A percentile compares a stretch with the other conserved stretches of the same genome.
phyloP scores from a whole-genome alignment of 2,888 invertebrate genomes.

The Caenorhabditis sp. region DNA sequence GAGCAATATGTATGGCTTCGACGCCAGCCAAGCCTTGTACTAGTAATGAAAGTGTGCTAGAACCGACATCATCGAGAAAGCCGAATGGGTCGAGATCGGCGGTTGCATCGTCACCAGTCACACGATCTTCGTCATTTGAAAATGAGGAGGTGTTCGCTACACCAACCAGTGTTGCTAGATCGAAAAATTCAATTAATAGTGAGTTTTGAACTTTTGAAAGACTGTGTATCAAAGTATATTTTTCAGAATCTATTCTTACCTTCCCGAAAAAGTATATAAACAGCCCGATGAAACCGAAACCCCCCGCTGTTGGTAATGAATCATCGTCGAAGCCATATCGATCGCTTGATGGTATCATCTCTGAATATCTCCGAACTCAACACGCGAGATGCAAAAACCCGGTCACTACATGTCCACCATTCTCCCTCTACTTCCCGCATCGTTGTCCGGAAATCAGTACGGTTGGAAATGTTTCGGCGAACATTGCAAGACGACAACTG shows the following conservation, averaged over 20 bases:
- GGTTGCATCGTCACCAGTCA: conserved; percentile 5
- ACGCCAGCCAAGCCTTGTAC: conserved; percentile 25
- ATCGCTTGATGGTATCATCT: conserved; percentile 2
- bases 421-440: conserved; percentile 91
- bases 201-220: too few relatives aligned
- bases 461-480: conserved; percentile 24
- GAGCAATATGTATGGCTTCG: conserved; percentile 16
- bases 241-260: background rate
- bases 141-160: conserved; percentile 33
- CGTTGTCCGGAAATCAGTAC: conserved; percentile 88
- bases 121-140: conserved; percentile 10
- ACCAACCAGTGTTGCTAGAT: conserved; percentile 11
- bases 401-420: conserved; percentile 94
- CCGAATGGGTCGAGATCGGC: background rate
- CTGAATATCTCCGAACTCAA: conserved; percentile 78
- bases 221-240: too few relatives aligned
- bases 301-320: background rate
- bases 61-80: background rate
- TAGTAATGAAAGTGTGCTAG: conserved; percentile 12
- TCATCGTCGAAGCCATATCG: background rate
- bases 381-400: conserved; percentile 98
- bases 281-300: conserved; percentile 5
- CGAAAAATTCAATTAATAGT: background rate
- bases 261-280: conserved; percentile 9
- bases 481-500: conserved; percentile 38